phyloP scores from a whole-genome alignment of 2,888 invertebrate genomes.

The Eristalis pertinax region DNA sequence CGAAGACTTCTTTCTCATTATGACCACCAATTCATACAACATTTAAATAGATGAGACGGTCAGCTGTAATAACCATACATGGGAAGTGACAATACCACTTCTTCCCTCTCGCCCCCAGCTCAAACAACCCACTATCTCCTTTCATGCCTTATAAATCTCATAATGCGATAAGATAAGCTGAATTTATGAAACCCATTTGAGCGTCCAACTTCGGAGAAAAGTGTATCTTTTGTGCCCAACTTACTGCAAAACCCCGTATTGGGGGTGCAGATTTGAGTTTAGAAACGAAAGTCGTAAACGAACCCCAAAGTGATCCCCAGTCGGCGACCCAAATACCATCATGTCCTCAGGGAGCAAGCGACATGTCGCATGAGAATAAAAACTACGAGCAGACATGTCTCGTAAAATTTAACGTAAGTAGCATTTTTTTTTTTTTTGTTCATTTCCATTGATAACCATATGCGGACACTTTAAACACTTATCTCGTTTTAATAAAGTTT shows the following conservation, averaged over 20 bases:
- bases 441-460: not conserved
- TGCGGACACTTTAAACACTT: not conserved
- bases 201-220: not conserved
- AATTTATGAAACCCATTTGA: not conserved
- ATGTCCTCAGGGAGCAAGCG: not conserved
- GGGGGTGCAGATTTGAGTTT: not conserved
- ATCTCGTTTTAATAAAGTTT: slow-evolving; percentile 1
- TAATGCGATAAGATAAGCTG: not conserved
- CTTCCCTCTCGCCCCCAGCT: not conserved
- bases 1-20: too few species aligned
- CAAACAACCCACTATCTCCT: not conserved
- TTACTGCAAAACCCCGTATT: not conserved
- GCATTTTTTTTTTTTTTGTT: not conserved
- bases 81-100: too few species aligned
- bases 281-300: not conserved
- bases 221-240: not conserved
- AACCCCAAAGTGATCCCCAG: not conserved
- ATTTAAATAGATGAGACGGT: not conserved
- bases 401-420: not conserved
- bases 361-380: not conserved
- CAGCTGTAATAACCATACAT: not conserved
- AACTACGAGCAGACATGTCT: not conserved
- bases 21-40: not conserved
- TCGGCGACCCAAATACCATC: not conserved
- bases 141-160: not conserved